These are phyloP conservation scores for Melanostigma gelatinosum DNA, from an alignment of 2,113 vertebrate genomes.

Conservation along the genomic window DNA sequence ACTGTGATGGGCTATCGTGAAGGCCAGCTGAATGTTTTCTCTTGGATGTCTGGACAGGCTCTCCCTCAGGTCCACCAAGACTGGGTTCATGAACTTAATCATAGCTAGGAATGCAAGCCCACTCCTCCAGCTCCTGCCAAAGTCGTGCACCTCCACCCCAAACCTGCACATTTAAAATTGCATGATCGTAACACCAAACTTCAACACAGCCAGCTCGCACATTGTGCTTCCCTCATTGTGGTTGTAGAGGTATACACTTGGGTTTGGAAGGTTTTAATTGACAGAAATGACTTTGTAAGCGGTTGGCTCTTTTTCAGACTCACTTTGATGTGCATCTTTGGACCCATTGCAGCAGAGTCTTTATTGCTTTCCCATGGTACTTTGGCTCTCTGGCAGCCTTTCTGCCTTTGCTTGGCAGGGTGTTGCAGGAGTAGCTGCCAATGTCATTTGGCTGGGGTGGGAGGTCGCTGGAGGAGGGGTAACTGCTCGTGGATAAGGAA, in stretches of 20 bases:
- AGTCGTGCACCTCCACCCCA: slow-evolving; percentile 90
- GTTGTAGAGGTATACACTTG: neutral
- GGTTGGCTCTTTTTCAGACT: slow-evolving; percentile 54
- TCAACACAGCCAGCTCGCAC: neutral
- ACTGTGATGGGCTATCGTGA: slow-evolving; percentile 83
- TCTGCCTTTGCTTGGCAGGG: slow-evolving; percentile 82
- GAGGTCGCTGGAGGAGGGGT: slow-evolving; percentile 70
- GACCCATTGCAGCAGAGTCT: slow-evolving; percentile 89
- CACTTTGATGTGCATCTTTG: slow-evolving; percentile 90
- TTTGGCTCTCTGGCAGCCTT: slow-evolving; percentile 81
- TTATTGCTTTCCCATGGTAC: slow-evolving; percentile 89
- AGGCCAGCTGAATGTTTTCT: slow-evolving; percentile 89
- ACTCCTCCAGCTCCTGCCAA: slow-evolving; percentile 91
- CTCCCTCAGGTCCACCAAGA: slow-evolving; percentile 88
- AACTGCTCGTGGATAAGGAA: slow-evolving; percentile 84
- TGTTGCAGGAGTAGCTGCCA: slow-evolving; percentile 79
- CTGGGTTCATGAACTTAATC: slow-evolving; percentile 89
- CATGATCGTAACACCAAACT: neutral
- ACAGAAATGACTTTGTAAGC: neutral
- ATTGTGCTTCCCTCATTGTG: neutral
- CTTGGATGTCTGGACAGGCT: slow-evolving; percentile 84
- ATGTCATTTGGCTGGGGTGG: slow-evolving; percentile 72
- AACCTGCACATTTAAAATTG: slow-evolving; percentile 77
- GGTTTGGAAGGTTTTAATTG: neutral
- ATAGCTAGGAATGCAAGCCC: slow-evolving; percentile 91